Percentiles rank a stretch among this genome's conserved stretches.
Evolutionary conservation across 1,140 invertebrate genomes (phyloP).

Genomic region (Drosophila mojavensis): DNA sequence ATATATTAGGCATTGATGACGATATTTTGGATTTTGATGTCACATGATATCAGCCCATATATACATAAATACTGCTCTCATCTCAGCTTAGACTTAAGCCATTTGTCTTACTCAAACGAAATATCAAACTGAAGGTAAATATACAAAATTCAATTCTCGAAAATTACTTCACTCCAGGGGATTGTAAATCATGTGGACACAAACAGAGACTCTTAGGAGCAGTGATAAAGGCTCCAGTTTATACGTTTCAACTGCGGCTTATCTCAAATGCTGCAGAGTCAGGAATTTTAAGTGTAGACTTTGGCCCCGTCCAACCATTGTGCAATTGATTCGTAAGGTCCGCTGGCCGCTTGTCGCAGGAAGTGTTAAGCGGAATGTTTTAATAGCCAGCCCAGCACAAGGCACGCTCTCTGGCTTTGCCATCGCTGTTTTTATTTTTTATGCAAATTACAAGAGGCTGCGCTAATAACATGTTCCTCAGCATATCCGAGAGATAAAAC

Average conservation of each 20-base stretch:
- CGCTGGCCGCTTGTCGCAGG: conserved; percentile 63
- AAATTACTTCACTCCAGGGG: not conserved
- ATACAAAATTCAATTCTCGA: not conserved
- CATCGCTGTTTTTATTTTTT: conserved; percentile 29
- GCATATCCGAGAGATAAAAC: conserved; percentile 58
- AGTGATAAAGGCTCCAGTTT: conserved; percentile 9
- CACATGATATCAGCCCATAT: too few species aligned
- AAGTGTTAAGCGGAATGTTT: conserved; percentile 82
- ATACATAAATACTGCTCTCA: not conserved
- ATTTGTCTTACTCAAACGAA: not conserved
- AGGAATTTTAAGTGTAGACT: conserved; percentile 26
- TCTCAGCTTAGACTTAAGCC: too few species aligned
- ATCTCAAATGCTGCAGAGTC: conserved; percentile 9
- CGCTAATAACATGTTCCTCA: conserved; percentile 73
- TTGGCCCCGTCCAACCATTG: conserved; percentile 13
- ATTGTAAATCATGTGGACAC: conserved; percentile 35
- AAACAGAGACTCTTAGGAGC: not conserved
- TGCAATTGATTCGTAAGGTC: conserved; percentile 13
- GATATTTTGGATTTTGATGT: too few species aligned
- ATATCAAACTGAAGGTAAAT: not conserved
- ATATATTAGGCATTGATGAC: too few species aligned
- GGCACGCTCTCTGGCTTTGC: conserved; percentile 44
- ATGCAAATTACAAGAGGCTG: conserved; percentile 77
- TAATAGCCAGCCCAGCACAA: conserved; percentile 58
- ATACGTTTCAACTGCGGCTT: not conserved